Base-by-base conservation (phyloP, 2,888 invertebrate genomes). In the Phaonia tiefii region DNA sequence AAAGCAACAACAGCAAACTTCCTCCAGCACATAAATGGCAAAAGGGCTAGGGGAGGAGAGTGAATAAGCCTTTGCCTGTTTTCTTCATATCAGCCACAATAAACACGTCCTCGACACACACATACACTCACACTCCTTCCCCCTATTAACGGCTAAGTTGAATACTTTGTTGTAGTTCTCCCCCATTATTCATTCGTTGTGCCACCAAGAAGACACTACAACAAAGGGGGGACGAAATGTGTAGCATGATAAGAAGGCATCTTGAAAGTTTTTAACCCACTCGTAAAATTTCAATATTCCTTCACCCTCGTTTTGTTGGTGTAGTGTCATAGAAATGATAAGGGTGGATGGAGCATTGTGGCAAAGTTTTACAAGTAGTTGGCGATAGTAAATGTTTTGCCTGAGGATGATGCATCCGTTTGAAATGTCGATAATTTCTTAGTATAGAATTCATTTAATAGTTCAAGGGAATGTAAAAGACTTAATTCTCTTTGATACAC, bases 1-100 rank as follows among this genome's bases (percentile, higher is more conserved):
- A 44, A 44, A 44, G 11, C 65, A 66, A 31, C 42, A 26, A 17
- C 66, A 73, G 44, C 51, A 60, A 31, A 60, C 31, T 67, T 42
- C 44, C 58, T 65, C 4, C n/a, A 67, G 37, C n/a, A 51, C 37
- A 31, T 51, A 37, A 25, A 26, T 8, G 51, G 26, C 46, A 75
- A 42, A 70, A 25, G 56, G 26, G 56, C 72, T 67, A 15, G 51
- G 17, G 26, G 8, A 22, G 66, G 10, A 39, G 11, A 1, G 25
- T 26, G 20, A 65, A 25, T 42, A 25, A 46, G 4, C 31, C 15
- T 26, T 49, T 67, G 17, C 26, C 37, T n/a, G 31, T 5, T 60
- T 37, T 37, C 8, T n/a, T n/a, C 39, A 13, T 22, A 17, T 4
- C 25, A 44, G 39, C 26, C 42, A 26, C 25, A 31, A 44, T 66